These are phyloP conservation scores for Machaerirhynchus nigripectus DNA, from an alignment of 2,113 vertebrate species.

Conservation along the genomic window DNA sequence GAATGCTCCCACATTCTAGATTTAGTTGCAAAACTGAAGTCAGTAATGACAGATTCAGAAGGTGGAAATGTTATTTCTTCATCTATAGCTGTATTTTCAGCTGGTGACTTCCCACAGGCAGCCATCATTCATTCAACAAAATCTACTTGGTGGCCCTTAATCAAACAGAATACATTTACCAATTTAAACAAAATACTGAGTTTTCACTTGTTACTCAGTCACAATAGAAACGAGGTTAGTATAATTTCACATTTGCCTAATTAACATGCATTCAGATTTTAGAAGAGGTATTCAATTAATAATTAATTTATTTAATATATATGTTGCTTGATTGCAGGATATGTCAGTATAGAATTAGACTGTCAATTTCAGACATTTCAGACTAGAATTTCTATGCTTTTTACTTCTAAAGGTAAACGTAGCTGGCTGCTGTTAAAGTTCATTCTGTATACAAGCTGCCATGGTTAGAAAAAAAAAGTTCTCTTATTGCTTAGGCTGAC, in stretches of 20 bases:
- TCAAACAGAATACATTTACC: neutral
- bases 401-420: neutral
- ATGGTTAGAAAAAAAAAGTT: fast-evolving
- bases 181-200: neutral
- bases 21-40: neutral
- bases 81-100: constrained; percentile 31
- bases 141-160: neutral
- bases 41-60: neutral
- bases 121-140: neutral
- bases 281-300: neutral
- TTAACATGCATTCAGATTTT: neutral
- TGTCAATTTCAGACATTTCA: neutral
- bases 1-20: neutral
- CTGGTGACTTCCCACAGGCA: neutral
- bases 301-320: neutral
- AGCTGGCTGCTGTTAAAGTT: neutral
- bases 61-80: neutral
- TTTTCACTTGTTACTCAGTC: neutral
- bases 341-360: neutral
- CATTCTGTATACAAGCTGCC: neutral
- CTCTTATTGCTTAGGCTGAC: neutral
- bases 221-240: neutral
- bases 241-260: neutral
- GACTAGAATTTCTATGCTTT: neutral
- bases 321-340: neutral